phyloP scores from a whole-genome alignment of 1,140 invertebrate genomes.

The Brachionus calyciflorus region DNA sequence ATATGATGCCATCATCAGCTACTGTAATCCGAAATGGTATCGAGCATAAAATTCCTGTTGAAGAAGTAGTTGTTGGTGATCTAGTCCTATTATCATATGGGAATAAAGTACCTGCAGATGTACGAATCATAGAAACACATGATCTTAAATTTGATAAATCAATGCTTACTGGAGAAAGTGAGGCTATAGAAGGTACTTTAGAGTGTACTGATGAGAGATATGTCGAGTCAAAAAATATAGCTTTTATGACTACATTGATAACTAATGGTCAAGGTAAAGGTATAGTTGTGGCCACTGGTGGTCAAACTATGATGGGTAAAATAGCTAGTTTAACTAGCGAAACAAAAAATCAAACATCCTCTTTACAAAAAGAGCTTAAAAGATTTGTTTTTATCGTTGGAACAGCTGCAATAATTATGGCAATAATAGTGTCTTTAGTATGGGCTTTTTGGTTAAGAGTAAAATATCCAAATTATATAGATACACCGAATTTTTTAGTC shows the following conservation, averaged over 20 bases:
- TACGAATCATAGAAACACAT: conserved; percentile 77
- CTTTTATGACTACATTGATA: conserved; percentile 16
- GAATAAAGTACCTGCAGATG: conserved; percentile 93
- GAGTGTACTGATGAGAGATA: conserved; percentile 14
- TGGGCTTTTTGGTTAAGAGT: conserved; percentile 10
- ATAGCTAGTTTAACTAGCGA: background rate
- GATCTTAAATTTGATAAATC: conserved; percentile 47
- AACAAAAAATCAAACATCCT: background rate
- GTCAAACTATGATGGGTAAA: conserved; percentile 21
- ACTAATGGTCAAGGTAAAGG: conserved; percentile 9
- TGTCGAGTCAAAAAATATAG: conserved; percentile 24
- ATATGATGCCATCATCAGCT: conserved; percentile 67
- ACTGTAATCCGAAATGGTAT: conserved; percentile 65
- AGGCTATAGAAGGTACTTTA: conserved; percentile 10
- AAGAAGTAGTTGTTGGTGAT: conserved; percentile 93
- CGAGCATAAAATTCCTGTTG: conserved; percentile 69
- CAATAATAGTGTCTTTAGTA: background rate
- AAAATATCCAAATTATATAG: background rate
- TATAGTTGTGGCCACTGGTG: conserved; percentile 45
- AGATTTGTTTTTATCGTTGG: conserved; percentile 22
- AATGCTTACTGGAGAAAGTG: conserved; percentile 35
- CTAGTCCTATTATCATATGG: conserved; percentile 87
- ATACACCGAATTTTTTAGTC: conserved; percentile 28
- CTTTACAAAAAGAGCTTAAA: conserved; percentile 7
- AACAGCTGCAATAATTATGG: conserved; percentile 21